Evolutionary conservation across 53 echinoderm and acorn worm genomes (phyloP).

Genomic region (Holothuria scabra): DNA sequence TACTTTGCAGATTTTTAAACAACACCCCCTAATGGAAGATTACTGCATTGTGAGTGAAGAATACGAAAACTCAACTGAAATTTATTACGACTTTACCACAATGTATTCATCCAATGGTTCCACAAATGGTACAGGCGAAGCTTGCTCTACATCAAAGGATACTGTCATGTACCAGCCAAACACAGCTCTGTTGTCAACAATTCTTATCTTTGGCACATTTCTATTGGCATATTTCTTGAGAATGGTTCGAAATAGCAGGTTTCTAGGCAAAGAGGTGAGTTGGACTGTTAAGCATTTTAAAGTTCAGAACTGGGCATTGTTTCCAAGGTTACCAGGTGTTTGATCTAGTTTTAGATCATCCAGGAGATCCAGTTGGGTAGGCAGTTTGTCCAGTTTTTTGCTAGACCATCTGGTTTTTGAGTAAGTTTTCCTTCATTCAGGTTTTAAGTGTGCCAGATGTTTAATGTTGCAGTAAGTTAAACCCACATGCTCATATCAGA

Average conservation of each 20-base stretch:
- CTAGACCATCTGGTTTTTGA: too few species aligned
- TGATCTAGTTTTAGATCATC: too few species aligned
- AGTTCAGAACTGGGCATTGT: too few species aligned
- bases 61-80: constrained; percentile 15
- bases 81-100: background rate
- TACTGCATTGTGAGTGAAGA: constrained; percentile 59
- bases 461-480: too few species aligned
- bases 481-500: too few species aligned
- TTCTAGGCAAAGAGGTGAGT: constrained; percentile 86
- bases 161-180: constrained; percentile 62
- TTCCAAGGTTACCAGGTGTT: too few species aligned
- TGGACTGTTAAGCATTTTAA: too few species aligned
- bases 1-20: constrained; percentile 63
- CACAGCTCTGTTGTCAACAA: constrained; percentile 80
- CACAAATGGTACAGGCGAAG: background rate
- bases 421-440: too few species aligned
- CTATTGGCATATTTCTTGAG: constrained; percentile 90
- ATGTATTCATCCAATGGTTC: background rate
- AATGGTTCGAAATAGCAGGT: constrained; percentile 79
- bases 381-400: too few species aligned
- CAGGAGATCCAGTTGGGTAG: too few species aligned
- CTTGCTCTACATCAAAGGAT: constrained; percentile 38
- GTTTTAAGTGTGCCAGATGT: too few species aligned
- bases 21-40: constrained; percentile 71
- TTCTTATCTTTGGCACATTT: constrained; percentile 88